A percentile compares a stretch with the other conserved stretches of the same genome.
Conservation (phyloP, 2,888 invertebrate species). For the Empis livida region DNA sequence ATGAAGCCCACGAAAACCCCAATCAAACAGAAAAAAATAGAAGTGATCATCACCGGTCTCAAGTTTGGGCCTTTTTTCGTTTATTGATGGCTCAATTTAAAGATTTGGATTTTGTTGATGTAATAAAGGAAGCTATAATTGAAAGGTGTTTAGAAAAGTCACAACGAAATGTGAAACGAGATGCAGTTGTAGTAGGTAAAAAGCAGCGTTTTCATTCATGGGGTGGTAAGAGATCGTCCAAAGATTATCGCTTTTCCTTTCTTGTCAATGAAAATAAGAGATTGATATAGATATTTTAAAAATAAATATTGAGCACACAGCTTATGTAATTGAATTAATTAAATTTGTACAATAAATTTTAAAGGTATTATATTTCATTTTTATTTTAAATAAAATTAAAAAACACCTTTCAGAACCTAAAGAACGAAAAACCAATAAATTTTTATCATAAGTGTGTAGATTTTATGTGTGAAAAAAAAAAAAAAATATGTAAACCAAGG, state of each 20-base stretch:
- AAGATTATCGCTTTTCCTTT: background rate
- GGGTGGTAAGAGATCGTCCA: slow-evolving; percentile 29
- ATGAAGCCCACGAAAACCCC: slow-evolving; percentile 12
- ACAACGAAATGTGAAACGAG: slow-evolving; percentile 28
- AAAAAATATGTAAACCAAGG: no score
- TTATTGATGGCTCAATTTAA: slow-evolving; percentile 30
- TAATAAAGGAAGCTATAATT: slow-evolving; percentile 27
- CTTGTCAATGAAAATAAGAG: no score
- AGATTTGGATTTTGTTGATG: slow-evolving; percentile 25
- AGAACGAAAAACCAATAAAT: no score
- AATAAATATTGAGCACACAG: no score
- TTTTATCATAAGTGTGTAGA: no score
- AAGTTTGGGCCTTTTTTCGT: slow-evolving; percentile 31
- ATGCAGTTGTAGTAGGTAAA: slow-evolving; percentile 30
- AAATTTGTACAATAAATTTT: no score
- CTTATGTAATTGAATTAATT: no score
- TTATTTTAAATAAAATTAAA: no score
- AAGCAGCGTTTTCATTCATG: slow-evolving; percentile 36
- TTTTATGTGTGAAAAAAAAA: no score
- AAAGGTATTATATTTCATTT: no score
- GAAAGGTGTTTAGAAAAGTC: slow-evolving; percentile 28
- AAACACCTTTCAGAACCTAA: no score
- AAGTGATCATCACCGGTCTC: slow-evolving; percentile 17
- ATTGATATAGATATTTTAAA: no score
- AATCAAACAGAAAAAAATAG: background rate